These are phyloP conservation scores for Nothocercus julius DNA, from an alignment of 2,113 vertebrate genomes.

Conservation along the genomic window DNA sequence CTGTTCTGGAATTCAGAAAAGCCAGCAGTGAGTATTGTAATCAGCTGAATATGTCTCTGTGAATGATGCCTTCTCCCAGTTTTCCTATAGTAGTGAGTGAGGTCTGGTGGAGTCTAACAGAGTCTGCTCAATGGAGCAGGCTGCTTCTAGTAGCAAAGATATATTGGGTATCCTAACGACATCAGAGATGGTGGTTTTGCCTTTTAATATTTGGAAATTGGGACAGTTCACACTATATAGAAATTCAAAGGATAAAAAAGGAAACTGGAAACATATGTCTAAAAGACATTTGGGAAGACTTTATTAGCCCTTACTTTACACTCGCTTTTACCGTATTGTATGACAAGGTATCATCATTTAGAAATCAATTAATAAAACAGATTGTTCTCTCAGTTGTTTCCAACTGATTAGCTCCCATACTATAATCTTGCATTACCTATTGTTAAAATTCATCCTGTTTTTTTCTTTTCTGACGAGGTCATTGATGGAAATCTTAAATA, in stretches of 20 bases:
- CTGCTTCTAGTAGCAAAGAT: neutral
- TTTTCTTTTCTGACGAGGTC: neutral
- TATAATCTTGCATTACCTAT: neutral
- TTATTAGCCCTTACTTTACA: neutral
- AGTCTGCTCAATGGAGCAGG: neutral
- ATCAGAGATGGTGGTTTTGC: neutral
- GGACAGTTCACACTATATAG: neutral
- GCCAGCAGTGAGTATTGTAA: neutral
- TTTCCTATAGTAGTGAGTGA: neutral
- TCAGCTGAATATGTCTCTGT: neutral
- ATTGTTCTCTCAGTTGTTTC: neutral
- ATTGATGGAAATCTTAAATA: conserved; percentile 13
- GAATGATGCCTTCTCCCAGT: neutral
- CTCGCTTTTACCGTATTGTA: neutral
- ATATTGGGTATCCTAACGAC: neutral
- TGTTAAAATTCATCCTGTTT: neutral
- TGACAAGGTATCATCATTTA: neutral
- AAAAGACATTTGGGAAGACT: neutral
- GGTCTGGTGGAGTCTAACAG: neutral
- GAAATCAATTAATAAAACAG: neutral
- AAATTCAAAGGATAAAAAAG: neutral
- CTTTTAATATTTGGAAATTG: neutral
- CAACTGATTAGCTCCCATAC: neutral
- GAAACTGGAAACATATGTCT: neutral
- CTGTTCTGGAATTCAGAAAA: neutral